phyloP scores from a whole-genome alignment of 2,888 invertebrate genomes.

The Acronicta psi region DNA sequence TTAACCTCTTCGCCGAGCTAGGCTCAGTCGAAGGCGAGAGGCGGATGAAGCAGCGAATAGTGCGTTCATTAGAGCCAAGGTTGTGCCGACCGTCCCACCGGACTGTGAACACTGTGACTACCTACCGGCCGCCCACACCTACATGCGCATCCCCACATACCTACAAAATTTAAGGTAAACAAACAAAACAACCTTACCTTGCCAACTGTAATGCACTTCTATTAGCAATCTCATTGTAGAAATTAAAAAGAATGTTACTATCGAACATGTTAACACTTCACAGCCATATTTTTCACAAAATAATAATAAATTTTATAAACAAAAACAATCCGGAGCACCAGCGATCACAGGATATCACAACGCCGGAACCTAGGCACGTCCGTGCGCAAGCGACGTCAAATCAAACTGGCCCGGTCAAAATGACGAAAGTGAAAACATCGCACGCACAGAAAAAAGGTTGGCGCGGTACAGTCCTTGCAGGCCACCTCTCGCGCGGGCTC shows the following conservation, averaged over 20 bases:
- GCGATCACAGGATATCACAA: slow-evolving; percentile 86
- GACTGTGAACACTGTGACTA: slow-evolving; percentile 59
- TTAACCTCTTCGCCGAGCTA: slow-evolving; percentile 87
- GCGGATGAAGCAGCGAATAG: slow-evolving; percentile 84
- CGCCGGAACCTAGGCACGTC: slow-evolving; percentile 85
- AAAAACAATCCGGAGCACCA: slow-evolving; percentile 85
- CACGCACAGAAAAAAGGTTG: slow-evolving; percentile 88
- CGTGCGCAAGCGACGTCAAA: slow-evolving; percentile 88
- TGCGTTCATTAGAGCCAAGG: slow-evolving; percentile 88
- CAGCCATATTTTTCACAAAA: slow-evolving; percentile 85
- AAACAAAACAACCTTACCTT: slow-evolving; percentile 83
- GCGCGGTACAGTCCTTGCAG: slow-evolving; percentile 87
- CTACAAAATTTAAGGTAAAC: slow-evolving; percentile 77
- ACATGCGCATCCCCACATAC: slow-evolving; percentile 65
- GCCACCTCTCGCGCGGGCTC: slow-evolving; percentile 87
- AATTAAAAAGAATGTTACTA: slow-evolving; percentile 85
- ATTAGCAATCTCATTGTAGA: slow-evolving; percentile 88
- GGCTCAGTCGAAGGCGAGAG: slow-evolving; percentile 87
- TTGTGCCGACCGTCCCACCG: slow-evolving; percentile 78
- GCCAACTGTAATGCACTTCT: slow-evolving; percentile 88
- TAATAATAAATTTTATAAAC: slow-evolving; percentile 68
- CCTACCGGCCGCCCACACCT: slow-evolving; percentile 60
- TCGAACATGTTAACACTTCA: slow-evolving; percentile 89
- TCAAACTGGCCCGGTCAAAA: slow-evolving; percentile 89
- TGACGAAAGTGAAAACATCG: slow-evolving; percentile 89